Evolutionary conservation across 2,888 invertebrate species (phyloP).

Genomic region (Kuschelorhynchus macadamiae): DNA sequence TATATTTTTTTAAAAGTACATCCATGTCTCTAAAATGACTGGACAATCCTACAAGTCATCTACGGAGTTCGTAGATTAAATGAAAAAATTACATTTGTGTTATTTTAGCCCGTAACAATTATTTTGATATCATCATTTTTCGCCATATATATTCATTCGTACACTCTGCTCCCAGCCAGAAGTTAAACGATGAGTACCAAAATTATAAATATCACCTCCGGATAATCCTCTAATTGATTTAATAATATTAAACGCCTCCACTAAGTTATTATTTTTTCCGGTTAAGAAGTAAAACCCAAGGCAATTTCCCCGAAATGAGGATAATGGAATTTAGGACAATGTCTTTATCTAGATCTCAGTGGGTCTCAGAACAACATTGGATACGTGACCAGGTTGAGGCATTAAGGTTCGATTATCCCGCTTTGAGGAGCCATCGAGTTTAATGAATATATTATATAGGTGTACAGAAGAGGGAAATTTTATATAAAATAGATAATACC

Average conservation of each 20-base stretch:
- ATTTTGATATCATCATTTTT: too few relatives aligned
- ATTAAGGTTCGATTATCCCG: too few relatives aligned
- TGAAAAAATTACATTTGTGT: too few relatives aligned
- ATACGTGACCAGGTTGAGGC: conserved; percentile 60
- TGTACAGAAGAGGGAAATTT: neutral
- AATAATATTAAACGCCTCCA: neutral
- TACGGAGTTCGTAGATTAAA: too few relatives aligned
- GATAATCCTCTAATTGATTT: neutral
- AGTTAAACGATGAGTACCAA: neutral
- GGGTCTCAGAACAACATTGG: conserved; percentile 59
- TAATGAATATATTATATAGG: too few relatives aligned
- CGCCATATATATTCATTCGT: too few relatives aligned
- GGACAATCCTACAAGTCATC: too few relatives aligned
- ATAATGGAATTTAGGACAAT: conserved; percentile 62
- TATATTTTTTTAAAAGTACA: too few relatives aligned
- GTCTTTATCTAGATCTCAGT: conserved; percentile 61
- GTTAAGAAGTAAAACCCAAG: conserved; percentile 45
- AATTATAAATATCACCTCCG: neutral
- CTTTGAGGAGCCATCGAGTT: conserved; percentile 1
- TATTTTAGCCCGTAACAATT: too few relatives aligned
- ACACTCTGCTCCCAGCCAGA: neutral
- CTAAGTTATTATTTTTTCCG: conserved; percentile 24
- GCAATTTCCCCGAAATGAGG: conserved; percentile 62
- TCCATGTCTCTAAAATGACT: too few relatives aligned
- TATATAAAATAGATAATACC: too few relatives aligned